These are phyloP conservation scores for Carduelis carduelis DNA, from an alignment of 2,797 vertebrate species.

Conservation along the genomic window DNA sequence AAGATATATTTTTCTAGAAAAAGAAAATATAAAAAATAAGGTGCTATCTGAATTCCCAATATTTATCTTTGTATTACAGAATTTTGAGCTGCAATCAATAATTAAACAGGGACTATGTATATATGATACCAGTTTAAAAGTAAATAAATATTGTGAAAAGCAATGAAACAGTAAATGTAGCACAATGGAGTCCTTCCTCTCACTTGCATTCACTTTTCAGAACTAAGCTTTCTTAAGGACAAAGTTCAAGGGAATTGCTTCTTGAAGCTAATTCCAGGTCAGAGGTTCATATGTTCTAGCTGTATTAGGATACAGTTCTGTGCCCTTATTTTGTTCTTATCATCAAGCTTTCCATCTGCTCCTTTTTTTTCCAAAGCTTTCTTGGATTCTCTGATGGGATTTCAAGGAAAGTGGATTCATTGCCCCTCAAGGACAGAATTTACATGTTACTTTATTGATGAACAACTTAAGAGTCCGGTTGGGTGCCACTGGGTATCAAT, in stretches of 20 bases:
- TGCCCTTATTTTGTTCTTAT: background rate
- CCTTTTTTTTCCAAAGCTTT: background rate
- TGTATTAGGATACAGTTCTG: background rate
- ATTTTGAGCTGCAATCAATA: background rate
- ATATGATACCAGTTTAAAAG: background rate
- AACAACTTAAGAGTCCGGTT: conserved; percentile 60
- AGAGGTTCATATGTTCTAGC: background rate
- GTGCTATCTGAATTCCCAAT: background rate
- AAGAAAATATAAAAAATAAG: background rate
- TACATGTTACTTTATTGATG: conserved; percentile 66
- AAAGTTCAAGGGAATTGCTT: background rate
- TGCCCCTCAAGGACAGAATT: conserved; percentile 62
- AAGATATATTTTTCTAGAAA: background rate
- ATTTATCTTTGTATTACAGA: background rate
- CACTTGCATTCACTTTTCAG: background rate
- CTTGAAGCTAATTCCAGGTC: background rate
- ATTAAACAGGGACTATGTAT: background rate
- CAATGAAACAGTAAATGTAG: background rate
- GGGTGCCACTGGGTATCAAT: conserved; percentile 63
- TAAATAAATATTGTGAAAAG: background rate
- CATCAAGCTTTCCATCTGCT: background rate
- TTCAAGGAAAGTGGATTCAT: background rate
- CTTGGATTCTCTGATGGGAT: background rate
- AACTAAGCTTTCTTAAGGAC: background rate
- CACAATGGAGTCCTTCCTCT: background rate